Base-by-base conservation (phyloP, 2,113 vertebrate genomes). In the Promerops cafer region DNA sequence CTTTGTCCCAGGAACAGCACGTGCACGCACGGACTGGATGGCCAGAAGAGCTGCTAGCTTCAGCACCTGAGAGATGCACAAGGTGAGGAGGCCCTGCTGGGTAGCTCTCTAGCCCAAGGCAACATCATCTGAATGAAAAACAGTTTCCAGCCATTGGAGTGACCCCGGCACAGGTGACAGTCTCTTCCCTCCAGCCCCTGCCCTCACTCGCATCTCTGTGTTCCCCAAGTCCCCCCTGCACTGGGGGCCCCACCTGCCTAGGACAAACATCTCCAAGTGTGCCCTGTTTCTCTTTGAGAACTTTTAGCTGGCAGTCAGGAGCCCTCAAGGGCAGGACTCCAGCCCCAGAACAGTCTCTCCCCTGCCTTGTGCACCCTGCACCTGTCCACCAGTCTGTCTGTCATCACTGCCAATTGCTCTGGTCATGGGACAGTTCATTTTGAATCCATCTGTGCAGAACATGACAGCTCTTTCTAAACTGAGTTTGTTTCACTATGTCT, bases 371-470 rank as follows among this genome's bases (percentile, higher is more conserved):
- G 44, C 49, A 40, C 42, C 69, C 71, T 76, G 82, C 92, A 96
- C 90, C 94, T 95, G 94, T 92, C 79, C 76, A 89, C 83, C 44
- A 1, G 68, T 81, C 95, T 97, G 90, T 81, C 76, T 87, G 86
- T n/a, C 64, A 74, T 31, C 79, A 31, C 8, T 94, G 91, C 95
- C 85, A 95, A 88, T 74, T 1, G 14, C 76, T 94, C 30, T 4
- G 7, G 93, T 93, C 94, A 92, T 47, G 6, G 90, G 75, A 94
- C 76, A 92, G 86, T 75, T 91, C 50, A 37, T 75, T 87, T 94
- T 78, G 63, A 91, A 86, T 61, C 89, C 90, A 94, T 93, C 87
- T 94, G 96, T 95, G 96, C 95, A 82, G 90, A 93, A 84, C 78
- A 52, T 75, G 84, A 91, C 76, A 89, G 89, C 83, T 94, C 78